Evolutionary conservation across 2,888 invertebrate genomes (phyloP), one percentile per base, ranked within the genome.

Genomic region (Acheta domesticus): DNA sequence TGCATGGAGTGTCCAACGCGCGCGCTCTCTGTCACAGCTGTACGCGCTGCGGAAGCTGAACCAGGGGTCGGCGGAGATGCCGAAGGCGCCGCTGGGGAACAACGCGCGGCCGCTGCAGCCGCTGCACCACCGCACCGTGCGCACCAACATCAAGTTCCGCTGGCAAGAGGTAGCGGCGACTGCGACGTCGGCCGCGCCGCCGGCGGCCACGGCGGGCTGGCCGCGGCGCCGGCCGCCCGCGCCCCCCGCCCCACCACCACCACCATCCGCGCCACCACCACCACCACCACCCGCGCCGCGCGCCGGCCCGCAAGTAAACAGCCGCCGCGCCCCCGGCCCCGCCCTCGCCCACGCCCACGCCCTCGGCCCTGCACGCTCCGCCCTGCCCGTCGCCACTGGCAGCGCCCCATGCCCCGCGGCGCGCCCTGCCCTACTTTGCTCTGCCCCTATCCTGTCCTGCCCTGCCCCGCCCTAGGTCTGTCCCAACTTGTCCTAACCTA

Each of bases 61-160:
- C 94, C 96, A 96, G 87, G 97, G 97, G 79, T 93, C 96, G 48
- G 92, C 92, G 86, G 90, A 91, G 85, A 92, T 93, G 78, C 96
- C 96, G 48, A 96, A 96, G 87, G 96, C 96, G 49, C 96, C 96
- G 23, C 90, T 98, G 86, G 96, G 96, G 82, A 96, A 96, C 90
- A 98, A 98, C 88, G 96, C 95, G 82, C 91, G 98, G 83, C 98
- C 98, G n/a, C 91, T 95, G 79, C 96, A 97, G 88, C 93, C 93
- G 49, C 90, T 98, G 79, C 95, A 98, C 87, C 95, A 97, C 86
- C 92, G 98, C 86, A 96, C 97, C 80, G 93, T 98, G 86, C 91
- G 98, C 85, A 98, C 98, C 84, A 99, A 99, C 88, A 98, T 99
- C 87, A 97, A 98, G 89, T 97, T 98, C 89, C 93, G 92, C 87